Evolutionary conservation across 2,113 vertebrate genomes (phyloP).

Genomic region (Hemibagrus wyckioides): DNA sequence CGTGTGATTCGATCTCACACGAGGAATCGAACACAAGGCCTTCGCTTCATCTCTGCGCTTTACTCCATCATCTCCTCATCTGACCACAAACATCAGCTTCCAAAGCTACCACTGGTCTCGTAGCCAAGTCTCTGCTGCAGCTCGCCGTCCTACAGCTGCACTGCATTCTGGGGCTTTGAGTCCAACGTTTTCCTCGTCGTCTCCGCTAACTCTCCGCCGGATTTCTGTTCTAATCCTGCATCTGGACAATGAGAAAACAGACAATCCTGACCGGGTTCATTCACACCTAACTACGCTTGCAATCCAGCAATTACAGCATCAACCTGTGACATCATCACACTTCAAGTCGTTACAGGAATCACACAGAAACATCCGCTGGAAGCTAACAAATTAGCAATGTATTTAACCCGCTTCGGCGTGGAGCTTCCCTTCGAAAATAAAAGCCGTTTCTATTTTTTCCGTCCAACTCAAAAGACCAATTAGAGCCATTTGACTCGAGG

Average conservation of each 20-base stretch:
- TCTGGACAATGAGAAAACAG: neutral
- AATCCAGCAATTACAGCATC: neutral
- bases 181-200: neutral
- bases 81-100: neutral
- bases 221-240: neutral
- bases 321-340: neutral
- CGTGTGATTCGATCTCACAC: too few relatives aligned
- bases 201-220: neutral
- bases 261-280: neutral
- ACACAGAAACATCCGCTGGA: neutral
- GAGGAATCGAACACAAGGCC: too few relatives aligned
- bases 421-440: neutral
- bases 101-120: neutral
- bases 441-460: neutral
- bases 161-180: neutral
- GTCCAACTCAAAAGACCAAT: constrained; percentile 55
- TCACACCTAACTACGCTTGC: neutral
- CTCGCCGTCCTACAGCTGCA: neutral
- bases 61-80: neutral
- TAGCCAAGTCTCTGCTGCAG: neutral
- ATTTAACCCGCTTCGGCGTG: too few relatives aligned
- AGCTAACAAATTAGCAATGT: neutral
- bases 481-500: constrained; percentile 57
- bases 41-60: neutral
- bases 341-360: neutral